These are phyloP conservation scores for Pampus argenteus DNA, from an alignment of 2,797 vertebrate genomes.

Conservation along the genomic window DNA sequence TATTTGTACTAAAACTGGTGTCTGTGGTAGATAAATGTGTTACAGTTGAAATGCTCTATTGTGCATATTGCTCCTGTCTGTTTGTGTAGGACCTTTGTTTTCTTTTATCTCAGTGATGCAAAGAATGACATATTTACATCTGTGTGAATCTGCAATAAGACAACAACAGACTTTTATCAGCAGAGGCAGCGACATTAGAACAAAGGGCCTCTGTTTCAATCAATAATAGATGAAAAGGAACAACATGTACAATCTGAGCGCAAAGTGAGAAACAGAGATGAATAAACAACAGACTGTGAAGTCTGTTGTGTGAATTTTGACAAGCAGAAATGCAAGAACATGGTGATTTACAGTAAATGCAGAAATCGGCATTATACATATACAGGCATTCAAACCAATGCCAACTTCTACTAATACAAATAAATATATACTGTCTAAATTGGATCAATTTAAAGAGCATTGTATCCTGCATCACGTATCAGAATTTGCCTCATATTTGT, in stretches of 20 bases:
- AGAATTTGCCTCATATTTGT: background rate
- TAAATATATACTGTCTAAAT: background rate
- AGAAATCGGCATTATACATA: slow-evolving; percentile 19
- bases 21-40: slow-evolving; percentile 32
- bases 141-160: slow-evolving; percentile 30
- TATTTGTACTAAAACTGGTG: slow-evolving; percentile 68
- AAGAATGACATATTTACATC: slow-evolving; percentile 13
- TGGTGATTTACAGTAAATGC: slow-evolving; percentile 51
- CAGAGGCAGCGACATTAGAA: slow-evolving; percentile 40
- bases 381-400: too few species aligned
- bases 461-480: background rate
- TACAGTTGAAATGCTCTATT: slow-evolving; percentile 19
- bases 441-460: background rate
- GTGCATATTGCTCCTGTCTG: slow-evolving; percentile 1
- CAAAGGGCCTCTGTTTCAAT: slow-evolving; percentile 44
- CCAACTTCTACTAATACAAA: background rate
- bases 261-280: slow-evolving; percentile 33
- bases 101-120: slow-evolving; percentile 21
- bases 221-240: slow-evolving; percentile 69
- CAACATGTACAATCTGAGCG: slow-evolving; percentile 28
- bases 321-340: slow-evolving; percentile 25
- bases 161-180: slow-evolving; percentile 31
- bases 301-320: slow-evolving; percentile 43
- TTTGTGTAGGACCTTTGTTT: slow-evolving; percentile 3
- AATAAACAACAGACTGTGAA: slow-evolving; percentile 38